phyloP scores from a whole-genome alignment of 2,113 vertebrate species.

The Otis tarda region DNA sequence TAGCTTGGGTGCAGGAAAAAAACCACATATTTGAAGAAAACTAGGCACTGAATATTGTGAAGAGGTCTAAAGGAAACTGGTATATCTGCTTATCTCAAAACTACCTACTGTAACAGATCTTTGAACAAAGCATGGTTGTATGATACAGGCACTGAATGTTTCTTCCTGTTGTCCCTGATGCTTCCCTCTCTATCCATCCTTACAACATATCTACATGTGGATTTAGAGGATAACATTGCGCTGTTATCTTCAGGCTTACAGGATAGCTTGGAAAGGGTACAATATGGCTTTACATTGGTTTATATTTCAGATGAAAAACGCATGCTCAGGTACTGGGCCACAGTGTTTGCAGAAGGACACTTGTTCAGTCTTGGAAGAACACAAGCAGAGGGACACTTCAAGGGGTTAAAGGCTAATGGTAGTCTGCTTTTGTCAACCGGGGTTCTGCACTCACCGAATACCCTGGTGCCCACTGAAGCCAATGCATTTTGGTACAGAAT shows the following conservation, averaged over 20 bases:
- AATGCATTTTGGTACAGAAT: constrained; percentile 51
- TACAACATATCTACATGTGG: accelerated
- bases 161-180: accelerated
- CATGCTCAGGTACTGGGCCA: background rate
- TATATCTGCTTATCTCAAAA: background rate
- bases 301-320: background rate
- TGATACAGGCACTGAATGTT: accelerated
- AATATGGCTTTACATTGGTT: background rate
- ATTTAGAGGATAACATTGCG: background rate
- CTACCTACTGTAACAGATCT: background rate
- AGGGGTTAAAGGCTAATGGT: background rate
- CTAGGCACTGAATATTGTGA: background rate
- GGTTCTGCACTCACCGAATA: constrained; percentile 21
- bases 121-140: background rate
- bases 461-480: constrained; percentile 57
- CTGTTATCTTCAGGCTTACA: background rate
- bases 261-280: background rate
- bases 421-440: background rate
- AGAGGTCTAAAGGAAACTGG: background rate
- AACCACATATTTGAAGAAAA: background rate
- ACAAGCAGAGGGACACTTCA: background rate
- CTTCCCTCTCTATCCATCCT: background rate
- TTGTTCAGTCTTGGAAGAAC: background rate
- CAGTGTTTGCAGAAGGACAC: background rate
- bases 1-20: background rate